Base-by-base conservation (phyloP, 1,140 invertebrate genomes). In the Philaenus spumarius region DNA sequence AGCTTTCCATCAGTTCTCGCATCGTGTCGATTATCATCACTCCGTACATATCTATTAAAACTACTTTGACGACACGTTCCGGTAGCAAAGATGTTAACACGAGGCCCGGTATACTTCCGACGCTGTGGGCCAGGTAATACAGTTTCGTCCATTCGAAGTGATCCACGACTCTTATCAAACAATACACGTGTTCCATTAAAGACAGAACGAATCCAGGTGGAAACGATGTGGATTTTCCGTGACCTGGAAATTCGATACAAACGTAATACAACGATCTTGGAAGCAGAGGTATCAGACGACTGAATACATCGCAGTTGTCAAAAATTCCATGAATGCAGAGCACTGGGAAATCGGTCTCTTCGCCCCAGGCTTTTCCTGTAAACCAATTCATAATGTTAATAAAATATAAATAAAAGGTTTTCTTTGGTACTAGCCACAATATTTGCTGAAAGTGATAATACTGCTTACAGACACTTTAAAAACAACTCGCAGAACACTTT, bases 161-260 rank as follows among this genome's bases (percentile, higher is more conserved):
- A 80, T 70, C 70, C 9, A 82, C 7, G 82, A 67, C 1, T 85
- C 70, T 56, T 70, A 52, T 47, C 74, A 85, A 69, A 6, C 76
- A 62, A 9, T 79, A 57, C 0, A 80, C 65, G 64, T 73, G 78
- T 62, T 76, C 72, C 6, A 75, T 62, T 40, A 65, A 73, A 20
- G 77, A 68, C 22, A 82, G 67, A 4, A 70, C 64, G 45, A 74
- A 50, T 37, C 81, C 80, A 14, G 66, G 51, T 53, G 81, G 80
- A 56, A 80, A 78, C 34, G 77, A 76, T 53, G 80, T 80, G 2
- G 85, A 88, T 12, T 72, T 72, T 4, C 87, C 87, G 72, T 88
- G 84, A 1, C 84, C 82, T 7, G 84, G 84, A 58, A 86, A 72
- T 68, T 88, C 86, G 24, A 86, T 72, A 64, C 77, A 77, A 5